Evolutionary conservation across 2,888 invertebrate genomes (phyloP).

Genomic region (Furcula furcula): DNA sequence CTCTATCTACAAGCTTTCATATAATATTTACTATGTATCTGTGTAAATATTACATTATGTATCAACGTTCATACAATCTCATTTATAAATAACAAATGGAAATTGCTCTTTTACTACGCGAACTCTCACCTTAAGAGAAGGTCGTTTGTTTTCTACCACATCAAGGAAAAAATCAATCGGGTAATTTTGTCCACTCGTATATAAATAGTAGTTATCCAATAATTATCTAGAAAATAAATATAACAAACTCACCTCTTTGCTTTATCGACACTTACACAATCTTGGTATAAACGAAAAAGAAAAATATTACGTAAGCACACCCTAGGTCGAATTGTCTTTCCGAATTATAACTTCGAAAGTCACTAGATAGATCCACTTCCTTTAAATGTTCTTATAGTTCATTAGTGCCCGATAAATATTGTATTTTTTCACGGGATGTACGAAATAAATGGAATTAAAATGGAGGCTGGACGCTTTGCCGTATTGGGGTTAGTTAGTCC

Average conservation of each 20-base stretch:
- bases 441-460: slow-evolving; percentile 65
- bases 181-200: neutral
- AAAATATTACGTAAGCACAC: slow-evolving; percentile 48
- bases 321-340: slow-evolving; percentile 19
- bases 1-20: too few relatives aligned
- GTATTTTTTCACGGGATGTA: slow-evolving; percentile 38
- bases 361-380: slow-evolving; percentile 29
- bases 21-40: too few relatives aligned
- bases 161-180: neutral
- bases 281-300: slow-evolving; percentile 37
- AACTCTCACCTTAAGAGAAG: slow-evolving; percentile 20
- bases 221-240: slow-evolving; percentile 13
- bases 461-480: slow-evolving; percentile 52
- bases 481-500: slow-evolving; percentile 56
- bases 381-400: slow-evolving; percentile 12
- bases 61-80: slow-evolving; percentile 13
- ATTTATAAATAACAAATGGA: slow-evolving; percentile 19
- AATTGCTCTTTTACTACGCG: slow-evolving; percentile 13
- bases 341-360: slow-evolving; percentile 16
- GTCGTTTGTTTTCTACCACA: slow-evolving; percentile 16
- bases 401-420: slow-evolving; percentile 14
- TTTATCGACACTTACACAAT: slow-evolving; percentile 35
- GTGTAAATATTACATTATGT: too few relatives aligned
- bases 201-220: too few relatives aligned
- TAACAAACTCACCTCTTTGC: slow-evolving; percentile 25